Evolutionary conservation across 2,888 invertebrate species (phyloP).

Genomic region (Chironomus tentans): DNA sequence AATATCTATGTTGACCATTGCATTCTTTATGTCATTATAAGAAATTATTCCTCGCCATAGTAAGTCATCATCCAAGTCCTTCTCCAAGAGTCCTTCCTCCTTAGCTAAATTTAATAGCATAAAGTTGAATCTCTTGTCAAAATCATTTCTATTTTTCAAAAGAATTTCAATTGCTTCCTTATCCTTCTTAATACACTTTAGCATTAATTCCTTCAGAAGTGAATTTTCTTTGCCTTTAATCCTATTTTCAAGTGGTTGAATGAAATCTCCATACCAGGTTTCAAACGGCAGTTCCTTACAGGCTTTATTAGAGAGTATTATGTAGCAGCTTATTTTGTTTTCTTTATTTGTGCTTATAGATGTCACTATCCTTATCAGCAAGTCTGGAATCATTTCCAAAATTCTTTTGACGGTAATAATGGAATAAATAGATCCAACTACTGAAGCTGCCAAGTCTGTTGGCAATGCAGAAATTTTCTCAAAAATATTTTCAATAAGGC

Average conservation of each 20-base stretch:
- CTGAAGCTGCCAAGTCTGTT: conserved; percentile 28
- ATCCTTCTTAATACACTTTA: conserved; percentile 36
- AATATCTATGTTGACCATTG: conserved; percentile 43
- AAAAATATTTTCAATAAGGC: conserved; percentile 34
- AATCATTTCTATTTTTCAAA: conserved; percentile 30
- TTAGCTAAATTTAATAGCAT: background rate
- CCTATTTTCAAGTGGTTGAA: conserved; percentile 34
- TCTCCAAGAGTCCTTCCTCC: background rate
- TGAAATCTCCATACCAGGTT: conserved; percentile 47
- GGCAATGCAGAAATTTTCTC: conserved; percentile 35
- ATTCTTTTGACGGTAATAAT: background rate
- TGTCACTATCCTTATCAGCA: background rate
- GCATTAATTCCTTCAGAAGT: conserved; percentile 34
- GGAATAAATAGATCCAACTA: background rate
- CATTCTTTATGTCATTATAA: conserved; percentile 45
- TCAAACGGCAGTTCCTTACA: background rate
- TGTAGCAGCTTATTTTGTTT: conserved; percentile 2
- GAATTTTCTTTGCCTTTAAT: conserved; percentile 30
- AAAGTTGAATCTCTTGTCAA: conserved; percentile 31
- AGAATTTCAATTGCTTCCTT: conserved; percentile 33
- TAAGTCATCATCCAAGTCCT: conserved; percentile 14
- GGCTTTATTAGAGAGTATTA: background rate
- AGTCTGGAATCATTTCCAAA: background rate
- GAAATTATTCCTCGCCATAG: conserved; percentile 50
- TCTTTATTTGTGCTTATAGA: background rate